These are phyloP conservation scores for Leucania comma DNA, from an alignment of 2,888 invertebrate species.

Conservation along the genomic window DNA sequence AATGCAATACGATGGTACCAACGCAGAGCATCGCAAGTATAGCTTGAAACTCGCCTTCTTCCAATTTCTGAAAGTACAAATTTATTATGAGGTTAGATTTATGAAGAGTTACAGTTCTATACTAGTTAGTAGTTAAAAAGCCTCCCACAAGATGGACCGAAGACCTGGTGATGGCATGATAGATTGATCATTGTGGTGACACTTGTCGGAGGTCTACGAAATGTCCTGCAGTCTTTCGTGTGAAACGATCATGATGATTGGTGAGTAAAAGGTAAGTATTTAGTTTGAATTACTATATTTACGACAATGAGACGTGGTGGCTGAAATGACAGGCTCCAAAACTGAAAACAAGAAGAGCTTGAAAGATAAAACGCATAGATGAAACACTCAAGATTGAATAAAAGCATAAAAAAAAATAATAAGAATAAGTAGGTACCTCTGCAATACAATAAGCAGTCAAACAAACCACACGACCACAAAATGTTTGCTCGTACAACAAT, in stretches of 20 bases:
- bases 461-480: constrained; percentile 72
- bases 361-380: neutral
- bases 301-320: neutral
- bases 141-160: too few species aligned
- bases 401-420: neutral
- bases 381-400: neutral
- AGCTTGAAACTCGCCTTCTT: constrained; percentile 50
- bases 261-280: neutral
- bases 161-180: too few species aligned
- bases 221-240: too few species aligned
- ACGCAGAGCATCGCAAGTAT: constrained; percentile 36
- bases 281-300: neutral
- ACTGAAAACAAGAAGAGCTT: neutral
- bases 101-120: too few species aligned
- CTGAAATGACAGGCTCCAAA: neutral
- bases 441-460: constrained; percentile 75
- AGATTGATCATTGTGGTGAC: too few species aligned
- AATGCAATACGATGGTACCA: constrained; percentile 36
- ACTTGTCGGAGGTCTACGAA: too few species aligned
- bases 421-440: constrained; percentile 20
- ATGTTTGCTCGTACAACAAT: constrained; percentile 76
- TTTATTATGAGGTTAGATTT: neutral
- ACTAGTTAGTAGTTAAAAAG: too few species aligned
- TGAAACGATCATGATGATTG: too few species aligned
- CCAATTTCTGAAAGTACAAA: constrained; percentile 54